phyloP scores from a whole-genome alignment of 1,140 invertebrate species.

The Ceratoteleas bidentatus region DNA sequence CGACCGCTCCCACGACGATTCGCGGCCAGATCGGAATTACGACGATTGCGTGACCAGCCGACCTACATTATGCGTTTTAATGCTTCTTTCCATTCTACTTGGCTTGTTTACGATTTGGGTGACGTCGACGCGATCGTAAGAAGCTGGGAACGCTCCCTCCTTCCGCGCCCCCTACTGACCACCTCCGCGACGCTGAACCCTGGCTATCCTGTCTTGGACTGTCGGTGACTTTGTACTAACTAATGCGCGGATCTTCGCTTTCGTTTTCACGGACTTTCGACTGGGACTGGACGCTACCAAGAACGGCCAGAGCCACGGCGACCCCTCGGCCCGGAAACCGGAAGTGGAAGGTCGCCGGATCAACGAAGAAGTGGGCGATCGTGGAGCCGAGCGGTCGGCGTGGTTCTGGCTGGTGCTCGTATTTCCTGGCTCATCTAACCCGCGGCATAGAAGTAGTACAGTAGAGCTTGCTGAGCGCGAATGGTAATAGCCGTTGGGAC shows the following conservation, averaged over 20 bases:
- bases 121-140: conserved; percentile 32
- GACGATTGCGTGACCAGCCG: conserved; percentile 74
- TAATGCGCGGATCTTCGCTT: conserved; percentile 40
- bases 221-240: conserved; percentile 28
- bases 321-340: not conserved
- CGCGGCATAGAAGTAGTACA: conserved; percentile 51
- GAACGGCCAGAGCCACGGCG: not conserved
- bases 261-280: conserved; percentile 52
- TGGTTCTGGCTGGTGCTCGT: not conserved
- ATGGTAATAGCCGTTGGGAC: conserved; percentile 61
- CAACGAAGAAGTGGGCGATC: no score
- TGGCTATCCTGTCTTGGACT: conserved; percentile 56
- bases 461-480: conserved; percentile 59
- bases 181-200: conserved; percentile 25
- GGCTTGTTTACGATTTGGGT: conserved; percentile 54
- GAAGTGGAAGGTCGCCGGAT: no score
- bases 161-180: conserved; percentile 23
- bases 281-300: conserved; percentile 59
- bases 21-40: conserved; percentile 45
- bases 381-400: no score
- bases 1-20: no score
- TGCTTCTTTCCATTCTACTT: conserved; percentile 67
- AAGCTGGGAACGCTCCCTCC: conserved; percentile 30
- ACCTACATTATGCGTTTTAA: conserved; percentile 74
- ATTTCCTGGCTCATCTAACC: conserved; percentile 25